Base-by-base conservation (phyloP, 2,113 vertebrate species). In the Brachypodius melanocephalos region DNA sequence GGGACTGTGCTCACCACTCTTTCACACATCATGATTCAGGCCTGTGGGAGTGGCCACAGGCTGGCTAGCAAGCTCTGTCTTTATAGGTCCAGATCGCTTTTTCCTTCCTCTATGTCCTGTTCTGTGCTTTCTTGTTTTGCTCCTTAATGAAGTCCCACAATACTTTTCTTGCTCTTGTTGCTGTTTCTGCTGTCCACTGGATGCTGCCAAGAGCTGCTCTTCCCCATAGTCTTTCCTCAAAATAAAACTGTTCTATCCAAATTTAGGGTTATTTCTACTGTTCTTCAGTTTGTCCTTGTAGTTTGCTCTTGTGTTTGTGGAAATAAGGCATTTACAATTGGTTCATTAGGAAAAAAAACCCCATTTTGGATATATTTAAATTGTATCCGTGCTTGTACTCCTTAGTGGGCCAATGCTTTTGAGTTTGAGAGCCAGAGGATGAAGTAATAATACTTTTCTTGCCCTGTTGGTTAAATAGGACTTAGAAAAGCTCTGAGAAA, bases 41-140 rank as follows among this genome's bases (percentile, higher is more conserved):
- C 6, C 54, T 61, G 18, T 34, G 32, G 65, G 48, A n/a, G 26
- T 25, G 66, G 38, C 26, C n/a, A 78, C 48, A 26, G 48, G 6
- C 17, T 26, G 0, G 0, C 16, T 71, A 38, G 16, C 14, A 59
- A 46, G 18, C 8, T 85, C 51, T 79, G 1, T 38, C 18, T 87
- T 89, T 34, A 75, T 40, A 38, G 72, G 13, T 49, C 17, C 17
- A 57, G 17, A 66, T 51, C 17, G 49, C 11, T 42, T 78, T 90
- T 79, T 68, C 66, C 63, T 78, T 49, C 24, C 63, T 21, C 24
- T 93, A 6, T 24, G 14, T 43, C 2, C 0, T 32, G 6, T 54
- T 36, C 25, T 38, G 8, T 22, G 14, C 12, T 38, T 76, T 73
- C 42, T 57, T 52, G 42, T 21, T 94, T 82, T 68, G 12, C 25